Base-by-base conservation (phyloP, 2,888 invertebrate species). In the Habroteleia sp. region DNA sequence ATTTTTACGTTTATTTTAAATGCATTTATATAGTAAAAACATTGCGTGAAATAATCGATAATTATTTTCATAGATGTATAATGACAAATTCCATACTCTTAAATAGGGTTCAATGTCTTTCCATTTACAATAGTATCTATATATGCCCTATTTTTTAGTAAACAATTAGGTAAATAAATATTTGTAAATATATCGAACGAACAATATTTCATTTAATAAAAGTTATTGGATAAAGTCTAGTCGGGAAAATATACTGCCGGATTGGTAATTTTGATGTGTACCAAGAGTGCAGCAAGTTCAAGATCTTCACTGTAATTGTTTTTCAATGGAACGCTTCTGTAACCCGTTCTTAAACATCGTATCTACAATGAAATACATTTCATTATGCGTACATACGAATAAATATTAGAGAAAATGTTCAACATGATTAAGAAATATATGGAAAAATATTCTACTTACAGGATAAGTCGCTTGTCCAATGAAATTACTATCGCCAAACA, bases 401-500 rank as follows among this genome's bases (percentile, higher is more conserved):
- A n/a, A n/a, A n/a, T n/a, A n/a, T n/a, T n/a, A n/a, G n/a, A n/a
- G n/a, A n/a, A n/a, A n/a, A n/a, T n/a, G n/a, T n/a, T n/a, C n/a
- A n/a, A n/a, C n/a, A n/a, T n/a, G n/a, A n/a, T n/a, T n/a, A n/a
- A n/a, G n/a, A n/a, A n/a, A n/a, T n/a, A n/a, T n/a, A n/a, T n/a
- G n/a, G n/a, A n/a, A n/a, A n/a, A n/a, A n/a, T n/a, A 41, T 6
- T 23, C 14, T 85, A 86, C 90, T 89, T 80, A 97, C 91, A 0
- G 98, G 97, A 90, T 94, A 97, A 6, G 96, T 96, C 31, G 97
- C 96, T 90, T 99, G 99, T 0, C 98, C 98, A 65, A 76, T 76
- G 37, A 76, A 97, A 90, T 97, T 97, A 6, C 94, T 95, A 83
- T 98, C 98, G 0, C 97, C 97, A 89, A 99, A 99, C 91, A 97